Evolutionary conservation across 2,888 invertebrate species (phyloP), one percentile per base, ranked within the genome.

Genomic region (Pimpla rufipes): DNA sequence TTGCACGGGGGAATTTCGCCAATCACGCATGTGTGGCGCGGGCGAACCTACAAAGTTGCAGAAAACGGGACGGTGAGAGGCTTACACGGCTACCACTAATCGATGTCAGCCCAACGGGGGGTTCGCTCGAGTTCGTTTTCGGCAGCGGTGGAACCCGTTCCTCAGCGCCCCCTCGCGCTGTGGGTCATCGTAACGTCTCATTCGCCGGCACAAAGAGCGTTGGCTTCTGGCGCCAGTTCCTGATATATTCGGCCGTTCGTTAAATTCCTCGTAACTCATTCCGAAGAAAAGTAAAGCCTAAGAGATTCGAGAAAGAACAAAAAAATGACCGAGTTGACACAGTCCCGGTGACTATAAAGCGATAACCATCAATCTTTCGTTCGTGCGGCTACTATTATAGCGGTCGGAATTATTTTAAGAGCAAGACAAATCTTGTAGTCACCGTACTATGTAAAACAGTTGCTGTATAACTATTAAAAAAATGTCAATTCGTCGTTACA

Each of bases 181-280:
- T 37, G 40, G 52, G 47, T 50, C 35, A 50, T 37, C 16, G 18
- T 21, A 62, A 68, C 42, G 74, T 67, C 67, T 74, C 29, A 59
- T 59, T 82, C 35, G 47, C 10, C 47, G 47, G 29, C 16, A 59
- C 40, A 50, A 71, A 64, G 29, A 45, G 29, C 64, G 42, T n/a
- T n/a, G 29, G 76, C 79, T 79, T 59, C 79, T 73, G 77, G 71
- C 76, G 80, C 76, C 83, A 50, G 62, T 29, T 52, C n/a, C 23
- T 64, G 45, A 57, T 62, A 73, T 71, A 76, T 77, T 40, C 57
- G 47, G 45, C 37, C 57, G 40, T 45, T 52, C 59, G 59, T 83
- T 83, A 80, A 67, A 79, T 62, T 68, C 47, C 62, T 70, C 76
- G 67, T 75, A 80, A 79, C 40, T 79, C 73, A 79, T 42, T 40